Evolutionary conservation across 2,797 vertebrate species (phyloP).

Genomic region (Capromys pilorides): DNA sequence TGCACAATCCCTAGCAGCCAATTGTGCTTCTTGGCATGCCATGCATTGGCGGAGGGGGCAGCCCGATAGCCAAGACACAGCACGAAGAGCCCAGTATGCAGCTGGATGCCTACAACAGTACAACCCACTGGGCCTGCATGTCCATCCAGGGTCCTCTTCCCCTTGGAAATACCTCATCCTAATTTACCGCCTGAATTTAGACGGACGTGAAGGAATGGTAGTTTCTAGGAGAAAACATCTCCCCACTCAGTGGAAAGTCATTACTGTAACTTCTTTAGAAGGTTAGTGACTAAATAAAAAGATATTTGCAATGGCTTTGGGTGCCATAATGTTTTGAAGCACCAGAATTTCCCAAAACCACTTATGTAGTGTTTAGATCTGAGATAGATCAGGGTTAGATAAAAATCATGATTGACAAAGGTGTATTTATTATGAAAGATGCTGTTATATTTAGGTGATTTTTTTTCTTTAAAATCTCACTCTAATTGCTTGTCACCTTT

Average conservation of each 20-base stretch:
- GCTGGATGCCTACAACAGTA: background rate
- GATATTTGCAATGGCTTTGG: background rate
- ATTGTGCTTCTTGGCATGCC: fast-evolving
- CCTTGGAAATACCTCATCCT: background rate
- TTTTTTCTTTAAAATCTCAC: constrained; percentile 55
- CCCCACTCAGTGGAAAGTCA: background rate
- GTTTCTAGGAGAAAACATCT: background rate
- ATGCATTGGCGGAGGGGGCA: background rate
- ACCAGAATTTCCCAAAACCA: background rate
- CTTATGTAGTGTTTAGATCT: background rate
- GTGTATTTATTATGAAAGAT: constrained; percentile 65
- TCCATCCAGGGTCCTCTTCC: fast-evolving
- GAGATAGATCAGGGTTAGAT: constrained; percentile 5
- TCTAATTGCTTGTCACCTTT: constrained; percentile 72
- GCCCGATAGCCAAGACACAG: fast-evolving
- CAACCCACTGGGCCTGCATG: fast-evolving
- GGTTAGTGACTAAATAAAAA: constrained; percentile 9
- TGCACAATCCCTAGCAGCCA: fast-evolving
- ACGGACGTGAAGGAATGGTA: background rate
- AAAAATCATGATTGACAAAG: constrained; percentile 55
- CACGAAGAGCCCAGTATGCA: fast-evolving
- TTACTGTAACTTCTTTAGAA: background rate
- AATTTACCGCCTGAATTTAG: background rate
- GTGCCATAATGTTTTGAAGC: background rate
- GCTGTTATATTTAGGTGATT: constrained; percentile 65